phyloP scores from a whole-genome alignment of 2,888 invertebrate genomes.

The Diaphora mendica region DNA sequence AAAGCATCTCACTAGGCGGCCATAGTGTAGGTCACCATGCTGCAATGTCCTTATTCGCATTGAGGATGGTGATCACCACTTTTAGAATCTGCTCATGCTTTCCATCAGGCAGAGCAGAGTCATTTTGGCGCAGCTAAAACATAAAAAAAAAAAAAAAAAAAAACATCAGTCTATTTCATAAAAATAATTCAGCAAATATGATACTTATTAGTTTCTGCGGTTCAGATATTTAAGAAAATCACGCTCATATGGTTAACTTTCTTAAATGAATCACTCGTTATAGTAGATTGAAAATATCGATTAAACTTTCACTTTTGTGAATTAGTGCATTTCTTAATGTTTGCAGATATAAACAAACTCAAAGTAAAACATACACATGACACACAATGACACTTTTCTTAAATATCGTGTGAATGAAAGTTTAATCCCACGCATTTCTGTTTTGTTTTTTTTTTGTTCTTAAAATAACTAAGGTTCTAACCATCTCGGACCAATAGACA shows the following conservation, averaged over 20 bases:
- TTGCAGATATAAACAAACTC: not conserved
- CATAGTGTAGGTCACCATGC: no score
- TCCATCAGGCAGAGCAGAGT: no score
- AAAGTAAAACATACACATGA: not conserved
- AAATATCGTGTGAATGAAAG: conserved; percentile 1
- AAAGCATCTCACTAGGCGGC: no score
- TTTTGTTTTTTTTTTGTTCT: conserved; percentile 1
- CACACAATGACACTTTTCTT: not conserved
- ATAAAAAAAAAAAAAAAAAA: no score
- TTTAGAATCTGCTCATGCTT: no score
- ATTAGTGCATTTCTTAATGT: not conserved
- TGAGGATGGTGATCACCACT: no score
- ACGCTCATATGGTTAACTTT: not conserved
- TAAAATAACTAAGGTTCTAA: not conserved
- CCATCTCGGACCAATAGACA: not conserved
- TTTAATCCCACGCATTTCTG: conserved; percentile 1
- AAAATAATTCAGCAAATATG: not conserved
- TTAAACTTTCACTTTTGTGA: not conserved
- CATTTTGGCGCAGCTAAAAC: no score
- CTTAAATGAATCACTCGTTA: not conserved
- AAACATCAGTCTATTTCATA: not conserved
- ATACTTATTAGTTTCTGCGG: not conserved
- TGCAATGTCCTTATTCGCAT: no score
- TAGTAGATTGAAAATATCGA: not conserved
- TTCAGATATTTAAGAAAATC: not conserved